Percentiles rank a stretch among this genome's conserved stretches.
phyloP scores from a whole-genome alignment of 2,888 invertebrate species.

The Ectemnius cavifrons region DNA sequence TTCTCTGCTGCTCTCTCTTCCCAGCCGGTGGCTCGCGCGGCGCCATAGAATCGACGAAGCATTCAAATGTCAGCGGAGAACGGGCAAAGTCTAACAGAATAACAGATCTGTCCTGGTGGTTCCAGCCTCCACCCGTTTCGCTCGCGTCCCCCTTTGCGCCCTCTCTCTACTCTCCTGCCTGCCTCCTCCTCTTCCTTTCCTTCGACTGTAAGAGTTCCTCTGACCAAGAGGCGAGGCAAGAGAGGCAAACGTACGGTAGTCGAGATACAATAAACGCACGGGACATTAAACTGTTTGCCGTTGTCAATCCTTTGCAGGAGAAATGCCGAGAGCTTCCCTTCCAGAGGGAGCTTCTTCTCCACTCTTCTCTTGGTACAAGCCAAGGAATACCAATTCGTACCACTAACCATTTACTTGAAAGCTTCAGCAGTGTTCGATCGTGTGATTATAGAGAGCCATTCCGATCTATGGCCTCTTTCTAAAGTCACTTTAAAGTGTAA shows the following conservation, averaged over 20 bases:
- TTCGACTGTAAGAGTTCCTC: slow-evolving; percentile 28
- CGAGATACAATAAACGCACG: slow-evolving; percentile 75
- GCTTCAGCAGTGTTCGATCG: too few species aligned
- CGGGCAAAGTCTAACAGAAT: slow-evolving; percentile 71
- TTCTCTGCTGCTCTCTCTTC: slow-evolving; percentile 17
- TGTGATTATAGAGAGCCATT: slow-evolving; percentile 8
- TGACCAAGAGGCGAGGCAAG: slow-evolving; percentile 32
- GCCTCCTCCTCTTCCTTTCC: slow-evolving; percentile 23
- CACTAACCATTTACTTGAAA: too few species aligned
- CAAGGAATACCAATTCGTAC: too few species aligned
- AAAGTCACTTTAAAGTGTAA: too few species aligned
- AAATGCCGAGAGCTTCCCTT: slow-evolving; percentile 37
- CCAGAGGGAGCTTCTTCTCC: not conserved
- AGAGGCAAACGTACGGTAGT: slow-evolving; percentile 68
- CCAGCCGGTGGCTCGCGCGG: slow-evolving; percentile 22
- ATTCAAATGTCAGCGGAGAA: slow-evolving; percentile 75
- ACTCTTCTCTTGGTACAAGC: not conserved
- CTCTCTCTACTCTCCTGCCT: slow-evolving; percentile 21
- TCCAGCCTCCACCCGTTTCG: slow-evolving; percentile 25
- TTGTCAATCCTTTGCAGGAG: slow-evolving; percentile 72
- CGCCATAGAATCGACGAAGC: slow-evolving; percentile 64
- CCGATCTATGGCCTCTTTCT: too few species aligned
- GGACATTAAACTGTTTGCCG: slow-evolving; percentile 77
- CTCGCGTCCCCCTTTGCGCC: slow-evolving; percentile 29
- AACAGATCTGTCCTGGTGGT: slow-evolving; percentile 73